Percentiles rank a stretch among this genome's conserved stretches.
These are phyloP conservation scores for Sipha maydis DNA, from an alignment of 2,888 invertebrate species.

Conservation along the genomic window DNA sequence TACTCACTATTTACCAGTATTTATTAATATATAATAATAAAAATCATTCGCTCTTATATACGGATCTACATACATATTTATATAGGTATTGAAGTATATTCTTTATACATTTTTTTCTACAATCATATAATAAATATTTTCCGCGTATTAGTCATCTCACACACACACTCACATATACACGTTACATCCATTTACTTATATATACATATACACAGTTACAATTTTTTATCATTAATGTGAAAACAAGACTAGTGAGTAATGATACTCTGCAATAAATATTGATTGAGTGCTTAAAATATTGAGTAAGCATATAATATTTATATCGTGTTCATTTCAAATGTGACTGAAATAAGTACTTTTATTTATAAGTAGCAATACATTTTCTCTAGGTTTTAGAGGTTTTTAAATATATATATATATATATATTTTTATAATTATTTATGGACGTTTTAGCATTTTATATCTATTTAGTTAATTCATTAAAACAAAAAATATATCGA, in stretches of 20 bases:
- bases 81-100: too few relatives aligned
- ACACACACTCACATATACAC: too few relatives aligned
- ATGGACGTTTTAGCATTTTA: too few relatives aligned
- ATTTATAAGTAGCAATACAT: too few relatives aligned
- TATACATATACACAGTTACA: not conserved
- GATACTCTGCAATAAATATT: conserved; percentile 21
- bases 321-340: not conserved
- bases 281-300: not conserved
- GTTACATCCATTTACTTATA: not conserved
- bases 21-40: not conserved
- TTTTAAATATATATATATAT: too few relatives aligned
- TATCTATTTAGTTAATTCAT: too few relatives aligned
- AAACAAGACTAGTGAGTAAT: not conserved
- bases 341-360: too few relatives aligned
- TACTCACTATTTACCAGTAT: not conserved
- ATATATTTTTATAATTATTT: too few relatives aligned
- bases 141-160: not conserved
- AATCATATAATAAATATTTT: not conserved
- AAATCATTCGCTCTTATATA: not conserved
- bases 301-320: conserved; percentile 13
- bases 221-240: not conserved
- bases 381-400: too few relatives aligned
- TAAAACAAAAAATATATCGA: too few relatives aligned
- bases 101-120: not conserved
- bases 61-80: too few relatives aligned